Conservation (phyloP, 2,888 invertebrate genomes). For the Drosophila formosana region DNA sequence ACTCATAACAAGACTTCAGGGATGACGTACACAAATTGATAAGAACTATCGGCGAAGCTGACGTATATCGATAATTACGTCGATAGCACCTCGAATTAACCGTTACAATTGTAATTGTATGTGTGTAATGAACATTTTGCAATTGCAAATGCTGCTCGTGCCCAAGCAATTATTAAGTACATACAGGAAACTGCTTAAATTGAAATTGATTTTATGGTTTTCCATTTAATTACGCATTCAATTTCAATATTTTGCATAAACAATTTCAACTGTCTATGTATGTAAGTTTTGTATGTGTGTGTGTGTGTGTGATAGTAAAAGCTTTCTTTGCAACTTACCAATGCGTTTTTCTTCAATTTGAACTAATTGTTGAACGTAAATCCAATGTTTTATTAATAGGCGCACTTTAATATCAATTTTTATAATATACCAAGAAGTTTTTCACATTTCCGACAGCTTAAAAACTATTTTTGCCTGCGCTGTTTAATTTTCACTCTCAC, state of each 20-base stretch:
- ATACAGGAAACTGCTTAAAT: background rate
- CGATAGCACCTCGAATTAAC: background rate
- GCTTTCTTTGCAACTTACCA: background rate
- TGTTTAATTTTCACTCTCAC: conserved; percentile 20
- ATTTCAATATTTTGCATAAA: background rate
- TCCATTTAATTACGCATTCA: background rate
- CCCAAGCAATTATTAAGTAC: background rate
- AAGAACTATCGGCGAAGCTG: background rate
- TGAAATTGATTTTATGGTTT: background rate
- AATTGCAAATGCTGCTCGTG: background rate
- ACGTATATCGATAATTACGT: conserved; percentile 21
- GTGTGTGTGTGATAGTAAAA: background rate
- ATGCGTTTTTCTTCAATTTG: background rate
- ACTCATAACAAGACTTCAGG: background rate
- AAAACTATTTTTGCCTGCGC: conserved; percentile 1
- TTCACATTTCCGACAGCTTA: background rate
- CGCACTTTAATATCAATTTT: background rate
- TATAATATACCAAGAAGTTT: background rate
- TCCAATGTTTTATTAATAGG: background rate
- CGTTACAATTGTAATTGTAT: conserved; percentile 19
- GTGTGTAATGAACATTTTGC: background rate
- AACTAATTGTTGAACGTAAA: background rate
- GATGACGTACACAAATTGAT: conserved; percentile 12
- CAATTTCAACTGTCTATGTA: too few species aligned
- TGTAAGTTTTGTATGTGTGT: background rate